Evolutionary conservation across 1,140 invertebrate genomes (phyloP).

Genomic region (Harlomillsia oculata): DNA sequence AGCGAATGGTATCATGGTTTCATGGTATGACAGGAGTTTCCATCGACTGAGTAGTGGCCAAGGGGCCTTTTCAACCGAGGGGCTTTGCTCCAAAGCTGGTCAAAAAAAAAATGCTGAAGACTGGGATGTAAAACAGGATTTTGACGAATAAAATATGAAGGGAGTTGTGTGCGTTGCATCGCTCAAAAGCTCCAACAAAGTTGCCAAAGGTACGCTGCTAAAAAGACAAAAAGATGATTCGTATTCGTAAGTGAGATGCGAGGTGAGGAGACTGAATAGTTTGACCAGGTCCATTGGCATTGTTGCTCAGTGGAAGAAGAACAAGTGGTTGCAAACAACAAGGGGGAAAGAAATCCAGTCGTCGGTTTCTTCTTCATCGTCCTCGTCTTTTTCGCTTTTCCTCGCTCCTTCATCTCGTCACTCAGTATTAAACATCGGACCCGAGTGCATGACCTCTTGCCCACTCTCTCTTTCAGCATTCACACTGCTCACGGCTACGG

Average conservation of each 20-base stretch:
- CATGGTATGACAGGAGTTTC: neutral
- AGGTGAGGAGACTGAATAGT: no score
- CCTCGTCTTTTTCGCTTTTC: neutral
- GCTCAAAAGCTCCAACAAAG: no score
- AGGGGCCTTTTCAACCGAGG: neutral
- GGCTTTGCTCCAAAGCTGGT: neutral
- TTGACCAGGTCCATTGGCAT: no score
- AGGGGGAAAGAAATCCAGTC: neutral
- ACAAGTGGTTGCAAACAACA: neutral
- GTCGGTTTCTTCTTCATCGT: slow-evolving; percentile 1
- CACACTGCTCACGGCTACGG: neutral
- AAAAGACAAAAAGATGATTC: no score
- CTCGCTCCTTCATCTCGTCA: neutral
- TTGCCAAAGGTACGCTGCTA: no score
- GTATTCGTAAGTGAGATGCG: no score
- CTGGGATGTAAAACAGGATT: slow-evolving; percentile 18
- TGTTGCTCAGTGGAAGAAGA: no score
- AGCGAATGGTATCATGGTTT: neutral
- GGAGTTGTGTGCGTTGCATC: neutral
- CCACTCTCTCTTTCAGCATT: neutral
- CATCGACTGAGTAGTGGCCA: neutral
- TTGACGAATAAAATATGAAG: neutral
- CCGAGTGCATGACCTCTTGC: slow-evolving; percentile 26
- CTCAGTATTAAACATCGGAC: slow-evolving; percentile 14
- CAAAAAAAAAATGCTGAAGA: slow-evolving; percentile 3